Conservation (phyloP, 2,888 invertebrate species). For the Smittia sp. region DNA sequence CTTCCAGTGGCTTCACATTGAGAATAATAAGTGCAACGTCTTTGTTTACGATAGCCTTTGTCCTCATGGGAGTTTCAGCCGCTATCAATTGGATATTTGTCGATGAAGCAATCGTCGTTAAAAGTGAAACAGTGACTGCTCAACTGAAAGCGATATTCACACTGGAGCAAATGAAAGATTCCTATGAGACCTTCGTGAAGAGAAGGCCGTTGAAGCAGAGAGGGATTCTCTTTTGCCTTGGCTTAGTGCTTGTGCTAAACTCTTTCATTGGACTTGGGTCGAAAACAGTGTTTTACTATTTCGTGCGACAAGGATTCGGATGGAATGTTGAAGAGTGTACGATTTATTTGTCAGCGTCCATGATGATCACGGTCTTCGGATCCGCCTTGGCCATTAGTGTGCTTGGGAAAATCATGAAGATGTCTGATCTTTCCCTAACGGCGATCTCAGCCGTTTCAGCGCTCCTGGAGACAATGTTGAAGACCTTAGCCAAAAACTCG, state of each 20-base stretch:
- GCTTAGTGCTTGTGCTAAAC: conserved; percentile 49
- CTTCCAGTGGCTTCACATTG: conserved; percentile 61
- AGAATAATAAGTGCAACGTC: too few relatives aligned
- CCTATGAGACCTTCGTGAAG: too few relatives aligned
- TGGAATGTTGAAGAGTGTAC: conserved; percentile 51
- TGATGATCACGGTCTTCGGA: conserved; percentile 46
- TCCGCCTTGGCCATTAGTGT: not conserved
- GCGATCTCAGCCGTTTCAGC: conserved; percentile 44
- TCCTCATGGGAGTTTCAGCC: conserved; percentile 48
- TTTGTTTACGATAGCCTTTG: conserved; percentile 48
- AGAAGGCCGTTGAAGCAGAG: conserved; percentile 51
- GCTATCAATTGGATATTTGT: conserved; percentile 47
- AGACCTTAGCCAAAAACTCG: conserved; percentile 49
- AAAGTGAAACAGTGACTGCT: too few relatives aligned
- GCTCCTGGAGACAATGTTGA: conserved; percentile 50
- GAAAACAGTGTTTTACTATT: conserved; percentile 44
- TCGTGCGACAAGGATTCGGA: conserved; percentile 49
- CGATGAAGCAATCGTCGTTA: conserved; percentile 46
- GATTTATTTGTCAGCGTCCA: conserved; percentile 45
- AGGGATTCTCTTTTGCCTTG: conserved; percentile 51
- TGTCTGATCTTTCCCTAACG: too few relatives aligned
- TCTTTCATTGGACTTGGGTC: too few relatives aligned
- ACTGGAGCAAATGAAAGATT: too few relatives aligned
- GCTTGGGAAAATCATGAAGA: too few relatives aligned
- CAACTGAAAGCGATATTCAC: too few relatives aligned